Percentiles rank a stretch among this genome's conserved stretches.
Evolutionary conservation across 1,140 invertebrate species (phyloP).

Genomic region (Chionoecetes opilio): DNA sequence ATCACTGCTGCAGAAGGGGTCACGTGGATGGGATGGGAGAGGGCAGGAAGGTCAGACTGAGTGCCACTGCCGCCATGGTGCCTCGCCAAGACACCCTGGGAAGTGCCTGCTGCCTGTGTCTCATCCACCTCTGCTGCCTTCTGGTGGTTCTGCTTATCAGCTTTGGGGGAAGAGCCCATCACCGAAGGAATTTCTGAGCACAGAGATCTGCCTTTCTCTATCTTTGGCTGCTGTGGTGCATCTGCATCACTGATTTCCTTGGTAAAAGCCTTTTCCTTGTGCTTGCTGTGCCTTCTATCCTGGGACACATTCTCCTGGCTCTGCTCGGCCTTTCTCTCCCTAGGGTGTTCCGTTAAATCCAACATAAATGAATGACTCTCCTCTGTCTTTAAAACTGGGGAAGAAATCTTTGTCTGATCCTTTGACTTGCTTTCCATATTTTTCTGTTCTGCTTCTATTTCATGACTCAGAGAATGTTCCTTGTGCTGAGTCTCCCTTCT

Average conservation of each 20-base stretch:
- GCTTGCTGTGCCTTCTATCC: background rate
- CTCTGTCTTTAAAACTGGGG: background rate
- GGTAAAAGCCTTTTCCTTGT: background rate
- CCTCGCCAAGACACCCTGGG: background rate
- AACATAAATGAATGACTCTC: slow-evolving; percentile 5
- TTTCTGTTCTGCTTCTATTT: background rate
- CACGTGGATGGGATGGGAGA: background rate
- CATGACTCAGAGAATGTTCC: background rate
- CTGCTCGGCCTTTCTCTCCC: background rate
- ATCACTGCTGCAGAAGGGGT: background rate
- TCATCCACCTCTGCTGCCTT: background rate
- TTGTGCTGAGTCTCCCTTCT: background rate
- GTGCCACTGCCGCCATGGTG: background rate
- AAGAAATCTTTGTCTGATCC: background rate
- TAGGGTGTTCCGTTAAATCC: background rate
- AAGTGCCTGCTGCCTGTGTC: background rate
- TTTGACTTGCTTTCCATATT: background rate
- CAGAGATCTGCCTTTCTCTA: background rate
- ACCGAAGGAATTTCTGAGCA: background rate
- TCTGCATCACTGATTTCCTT: background rate
- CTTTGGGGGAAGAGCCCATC: background rate
- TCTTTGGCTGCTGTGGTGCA: background rate
- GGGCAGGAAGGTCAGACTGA: background rate
- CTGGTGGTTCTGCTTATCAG: background rate
- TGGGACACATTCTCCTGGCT: background rate